These are phyloP conservation scores for Piliocolobus tephrosceles DNA, from an alignment of 2,113 vertebrate species.

Conservation along the genomic window DNA sequence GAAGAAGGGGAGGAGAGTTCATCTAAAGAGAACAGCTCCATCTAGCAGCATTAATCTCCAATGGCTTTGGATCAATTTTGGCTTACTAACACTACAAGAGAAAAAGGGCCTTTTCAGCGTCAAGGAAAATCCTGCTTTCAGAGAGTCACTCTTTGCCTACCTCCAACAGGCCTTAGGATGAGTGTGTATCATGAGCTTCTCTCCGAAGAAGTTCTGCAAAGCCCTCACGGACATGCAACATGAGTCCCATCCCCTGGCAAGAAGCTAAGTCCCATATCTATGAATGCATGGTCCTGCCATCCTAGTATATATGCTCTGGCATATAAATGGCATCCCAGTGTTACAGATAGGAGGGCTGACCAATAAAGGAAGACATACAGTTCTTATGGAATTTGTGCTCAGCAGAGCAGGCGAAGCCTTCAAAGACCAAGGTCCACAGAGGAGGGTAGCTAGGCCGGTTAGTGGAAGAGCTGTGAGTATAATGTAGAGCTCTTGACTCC, in stretches of 20 bases:
- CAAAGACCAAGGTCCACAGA: not conserved
- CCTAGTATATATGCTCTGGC: not conserved
- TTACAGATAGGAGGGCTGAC: conserved; percentile 20
- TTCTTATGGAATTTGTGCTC: not conserved
- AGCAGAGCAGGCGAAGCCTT: not conserved
- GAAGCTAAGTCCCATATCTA: conserved; percentile 53
- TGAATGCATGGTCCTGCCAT: conserved; percentile 36
- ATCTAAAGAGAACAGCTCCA: conserved; percentile 50
- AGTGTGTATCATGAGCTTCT: not conserved
- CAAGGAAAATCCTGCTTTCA: conserved; percentile 27
- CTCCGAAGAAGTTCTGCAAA: not conserved
- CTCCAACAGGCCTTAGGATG: not conserved
- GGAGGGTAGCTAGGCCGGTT: not conserved
- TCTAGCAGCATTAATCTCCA: conserved; percentile 44
- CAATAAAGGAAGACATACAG: not conserved
- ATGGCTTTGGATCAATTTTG: not conserved
- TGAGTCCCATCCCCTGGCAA: not conserved
- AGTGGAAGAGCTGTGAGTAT: not conserved
- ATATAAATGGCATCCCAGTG: conserved; percentile 26
- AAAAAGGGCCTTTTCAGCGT: not conserved
- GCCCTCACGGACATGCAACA: not conserved
- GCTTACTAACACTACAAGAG: not conserved
- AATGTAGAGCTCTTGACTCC: not conserved
- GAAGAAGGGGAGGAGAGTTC: conserved; percentile 30
- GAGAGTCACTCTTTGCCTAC: conserved; percentile 14